Conservation (phyloP, 2,888 invertebrate genomes). For the Oeneis ivallda region DNA sequence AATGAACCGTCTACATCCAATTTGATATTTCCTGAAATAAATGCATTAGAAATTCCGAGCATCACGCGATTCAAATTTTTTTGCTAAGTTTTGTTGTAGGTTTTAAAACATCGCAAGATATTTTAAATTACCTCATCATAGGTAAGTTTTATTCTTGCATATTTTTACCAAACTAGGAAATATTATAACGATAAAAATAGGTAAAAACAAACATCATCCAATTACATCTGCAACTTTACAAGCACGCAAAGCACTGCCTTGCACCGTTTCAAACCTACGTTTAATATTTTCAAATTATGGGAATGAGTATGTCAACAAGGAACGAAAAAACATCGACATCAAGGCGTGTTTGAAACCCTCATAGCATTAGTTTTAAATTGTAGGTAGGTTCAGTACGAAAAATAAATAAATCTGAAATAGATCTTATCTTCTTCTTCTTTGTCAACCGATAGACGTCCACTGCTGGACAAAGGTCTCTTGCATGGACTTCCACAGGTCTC, state of each 20-base stretch:
- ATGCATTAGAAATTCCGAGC: not conserved
- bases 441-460: no score
- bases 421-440: no score
- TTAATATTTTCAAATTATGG: not conserved
- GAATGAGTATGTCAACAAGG: not conserved
- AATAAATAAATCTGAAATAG: no score
- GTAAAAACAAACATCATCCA: not conserved
- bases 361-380: not conserved
- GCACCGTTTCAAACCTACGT: slow-evolving; percentile 1
- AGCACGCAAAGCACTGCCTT: slow-evolving; percentile 16
- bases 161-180: not conserved
- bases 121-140: not conserved
- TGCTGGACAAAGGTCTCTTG: no score
- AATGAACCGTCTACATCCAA: not conserved
- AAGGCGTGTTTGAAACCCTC: no score
- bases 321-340: not conserved
- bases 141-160: no score
- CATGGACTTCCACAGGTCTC: no score
- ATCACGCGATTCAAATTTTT: not conserved
- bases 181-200: not conserved
- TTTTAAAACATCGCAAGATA: not conserved
- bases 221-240: not conserved
- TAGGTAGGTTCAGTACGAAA: no score
- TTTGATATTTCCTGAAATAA: not conserved
- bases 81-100: not conserved